Evolutionary conservation across 2,797 vertebrate genomes (phyloP), one percentile per base, ranked within the genome.

Genomic region (Anniella stebbinsi): DNA sequence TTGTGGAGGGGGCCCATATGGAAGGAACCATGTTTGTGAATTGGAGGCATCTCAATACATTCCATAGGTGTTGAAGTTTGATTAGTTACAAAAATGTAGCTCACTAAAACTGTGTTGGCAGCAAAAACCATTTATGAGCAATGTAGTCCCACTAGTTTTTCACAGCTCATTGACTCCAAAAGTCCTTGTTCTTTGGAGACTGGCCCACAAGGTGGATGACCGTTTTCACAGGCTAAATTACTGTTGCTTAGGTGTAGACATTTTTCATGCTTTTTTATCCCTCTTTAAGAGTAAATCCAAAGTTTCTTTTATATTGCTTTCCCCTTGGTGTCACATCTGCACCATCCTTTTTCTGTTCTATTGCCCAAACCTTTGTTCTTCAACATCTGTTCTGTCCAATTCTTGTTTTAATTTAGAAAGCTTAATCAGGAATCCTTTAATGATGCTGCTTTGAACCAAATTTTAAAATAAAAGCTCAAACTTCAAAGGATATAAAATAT

Each of bases 401-500:
- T 45, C 0, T 92, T 4, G 80, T 92, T 87, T 84, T 93, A 88
- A 89, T 84, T 84, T 63, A 90, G 92, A 94, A 87, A 80, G 54
- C 87, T 82, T 86, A 86, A 81, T 88, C 60, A n/a, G 76, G 82
- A 91, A 63, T 33, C 66, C 38, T 51, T 89, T 89, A 30, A 4
- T 91, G 89, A 91, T 75, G 36, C 87, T 87, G n/a, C 82, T 87
- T 77, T 88, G 57, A 80, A 88, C 73, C 80, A 84, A 73, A 90
- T 48, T 91, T 72, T 70, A 88, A 84, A 92, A 84, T 69, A 87
- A 86, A 95, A 92, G 70, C 78, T 83, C 28, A 92, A 54, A 93
- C 78, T 54, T 87, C 87, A 88, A 88, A 88, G 51, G 91, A 36
- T 12, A 41, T 12, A n/a, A 48, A 77, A 63, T 76, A n/a, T 18